These are phyloP conservation scores for Cryptocephalus primarius DNA, from an alignment of 2,888 invertebrate species.

Conservation along the genomic window DNA sequence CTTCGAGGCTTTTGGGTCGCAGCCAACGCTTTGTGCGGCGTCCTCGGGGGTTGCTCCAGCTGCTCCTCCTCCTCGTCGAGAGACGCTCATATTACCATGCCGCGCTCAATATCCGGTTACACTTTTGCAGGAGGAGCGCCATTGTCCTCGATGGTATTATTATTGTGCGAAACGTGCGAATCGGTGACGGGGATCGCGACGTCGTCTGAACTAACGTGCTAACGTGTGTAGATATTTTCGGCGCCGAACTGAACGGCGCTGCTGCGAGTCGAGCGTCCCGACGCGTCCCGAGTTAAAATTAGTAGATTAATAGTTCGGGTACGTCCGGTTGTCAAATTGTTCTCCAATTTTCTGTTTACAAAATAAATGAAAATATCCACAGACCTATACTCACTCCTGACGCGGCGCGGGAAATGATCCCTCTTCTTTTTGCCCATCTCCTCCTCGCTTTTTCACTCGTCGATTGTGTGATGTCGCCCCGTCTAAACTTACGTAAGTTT, in stretches of 20 bases:
- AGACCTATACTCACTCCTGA: slow-evolving; percentile 6
- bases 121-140: not conserved
- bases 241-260: slow-evolving; percentile 13
- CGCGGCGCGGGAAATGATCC: slow-evolving; percentile 6
- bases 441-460: slow-evolving; percentile 1
- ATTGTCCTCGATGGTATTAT: too few relatives aligned
- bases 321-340: slow-evolving; percentile 32
- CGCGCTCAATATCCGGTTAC: slow-evolving; percentile 3
- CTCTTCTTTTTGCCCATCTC: not conserved
- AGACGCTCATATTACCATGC: slow-evolving; percentile 21
- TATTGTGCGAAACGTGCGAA: too few relatives aligned
- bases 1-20: slow-evolving; percentile 33
- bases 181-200: too few relatives aligned
- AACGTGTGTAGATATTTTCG: slow-evolving; percentile 13
- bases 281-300: slow-evolving; percentile 27
- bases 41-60: slow-evolving; percentile 17
- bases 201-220: slow-evolving; percentile 5
- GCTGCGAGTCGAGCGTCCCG: slow-evolving; percentile 4
- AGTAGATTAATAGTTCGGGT: slow-evolving; percentile 29
- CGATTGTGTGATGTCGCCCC: not conserved
- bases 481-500: slow-evolving; percentile 4
- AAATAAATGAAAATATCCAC: slow-evolving; percentile 16
- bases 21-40: slow-evolving; percentile 34
- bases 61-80: slow-evolving; percentile 8
- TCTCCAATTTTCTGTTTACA: slow-evolving; percentile 24